Conservation (phyloP, 2,888 invertebrate genomes). For the Tipula helvola region DNA sequence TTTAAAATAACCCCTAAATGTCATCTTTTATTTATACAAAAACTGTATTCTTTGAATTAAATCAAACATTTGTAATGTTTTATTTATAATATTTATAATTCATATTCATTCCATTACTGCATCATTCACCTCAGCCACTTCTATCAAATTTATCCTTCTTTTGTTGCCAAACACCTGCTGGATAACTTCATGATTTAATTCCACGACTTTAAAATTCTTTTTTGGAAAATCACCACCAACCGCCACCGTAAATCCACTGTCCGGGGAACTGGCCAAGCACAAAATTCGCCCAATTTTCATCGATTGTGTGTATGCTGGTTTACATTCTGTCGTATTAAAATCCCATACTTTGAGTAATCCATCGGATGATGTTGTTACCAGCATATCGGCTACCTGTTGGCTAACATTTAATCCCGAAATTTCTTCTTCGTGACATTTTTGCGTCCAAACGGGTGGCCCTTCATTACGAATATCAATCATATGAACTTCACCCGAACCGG, state of each 20-base stretch:
- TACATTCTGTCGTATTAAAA: constrained; percentile 20
- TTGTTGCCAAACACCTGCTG: not conserved
- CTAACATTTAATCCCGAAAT: constrained; percentile 72
- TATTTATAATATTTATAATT: no score
- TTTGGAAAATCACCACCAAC: constrained; percentile 76
- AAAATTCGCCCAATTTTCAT: constrained; percentile 59
- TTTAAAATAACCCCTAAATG: not conserved
- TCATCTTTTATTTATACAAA: not conserved
- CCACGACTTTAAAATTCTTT: constrained; percentile 50
- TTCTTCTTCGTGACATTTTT: constrained; percentile 71
- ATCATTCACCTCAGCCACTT: not conserved
- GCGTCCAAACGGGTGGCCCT: constrained; percentile 52
- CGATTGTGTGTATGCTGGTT: constrained; percentile 31
- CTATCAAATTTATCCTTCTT: not conserved
- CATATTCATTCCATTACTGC: not conserved
- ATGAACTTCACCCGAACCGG: constrained; percentile 52
- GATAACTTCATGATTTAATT: constrained; percentile 10
- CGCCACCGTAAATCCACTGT: constrained; percentile 67
- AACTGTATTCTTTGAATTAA: not conserved
- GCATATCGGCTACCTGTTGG: constrained; percentile 54
- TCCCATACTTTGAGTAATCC: constrained; percentile 83
- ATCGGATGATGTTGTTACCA: constrained; percentile 70
- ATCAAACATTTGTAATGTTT: not conserved
- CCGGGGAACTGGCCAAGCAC: constrained; percentile 64
- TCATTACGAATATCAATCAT: constrained; percentile 61